Percentiles rank a stretch among this genome's conserved stretches.
Conservation (phyloP, 1,140 invertebrate species). For the fruit fly (Drosophila melanogaster) region Release_6_plus_ISO1_MT NC_004354.4:7784001-7784500, state of each 20-base stretch:
- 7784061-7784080: background rate
- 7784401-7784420: too few relatives aligned
- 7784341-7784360: too few relatives aligned
- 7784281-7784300: constrained; percentile 79
- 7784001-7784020: too few relatives aligned
- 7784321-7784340: too few relatives aligned
- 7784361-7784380: too few relatives aligned
- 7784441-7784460: too few relatives aligned
- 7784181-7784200: background rate
- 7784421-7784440: too few relatives aligned
- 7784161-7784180: constrained; percentile 11
- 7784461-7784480: too few relatives aligned
- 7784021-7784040: background rate
- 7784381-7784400: too few relatives aligned
- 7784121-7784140: constrained; percentile 1
- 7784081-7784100: background rate
- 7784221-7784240: background rate
- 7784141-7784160: constrained; percentile 5
- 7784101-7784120: background rate
- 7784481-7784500: too few relatives aligned
- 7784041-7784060: background rate
- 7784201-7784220: background rate
- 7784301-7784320: too few relatives aligned
- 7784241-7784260: constrained; percentile 10
- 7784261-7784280: constrained; percentile 52